phyloP scores from a whole-genome alignment of 1,140 invertebrate genomes.

The Bicyclus anynana region DNA sequence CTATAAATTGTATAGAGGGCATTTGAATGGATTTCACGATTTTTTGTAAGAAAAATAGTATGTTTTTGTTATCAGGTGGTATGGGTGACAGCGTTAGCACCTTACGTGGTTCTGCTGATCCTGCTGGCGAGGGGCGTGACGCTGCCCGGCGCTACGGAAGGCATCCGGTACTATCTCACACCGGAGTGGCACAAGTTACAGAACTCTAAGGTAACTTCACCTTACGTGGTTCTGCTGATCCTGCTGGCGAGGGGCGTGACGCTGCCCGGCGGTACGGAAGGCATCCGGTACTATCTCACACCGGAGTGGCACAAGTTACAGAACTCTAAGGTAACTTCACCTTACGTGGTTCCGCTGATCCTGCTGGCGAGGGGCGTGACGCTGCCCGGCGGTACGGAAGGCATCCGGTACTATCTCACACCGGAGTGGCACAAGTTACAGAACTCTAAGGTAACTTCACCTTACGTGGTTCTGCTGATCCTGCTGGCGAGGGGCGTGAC shows the following conservation, averaged over 20 bases:
- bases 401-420: constrained; percentile 96
- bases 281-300: constrained; percentile 96
- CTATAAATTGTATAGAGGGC: too few relatives aligned
- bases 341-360: constrained; percentile 94
- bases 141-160: constrained; percentile 92
- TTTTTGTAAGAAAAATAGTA: too few relatives aligned
- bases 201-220: constrained; percentile 84
- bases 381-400: constrained; percentile 91
- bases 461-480: constrained; percentile 94
- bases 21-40: too few relatives aligned
- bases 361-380: constrained; percentile 93
- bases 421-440: constrained; percentile 94
- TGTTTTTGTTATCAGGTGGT: constrained; percentile 84
- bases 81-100: constrained; percentile 96
- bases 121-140: constrained; percentile 93
- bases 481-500: constrained; percentile 93
- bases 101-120: constrained; percentile 94
- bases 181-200: constrained; percentile 94
- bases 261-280: constrained; percentile 91
- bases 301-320: constrained; percentile 94
- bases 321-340: constrained; percentile 84
- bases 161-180: constrained; percentile 96
- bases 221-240: constrained; percentile 94
- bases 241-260: constrained; percentile 93
- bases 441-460: constrained; percentile 84